Evolutionary conservation across 2,888 invertebrate species (phyloP).

Genomic region (Willowsia nigromaculata): DNA sequence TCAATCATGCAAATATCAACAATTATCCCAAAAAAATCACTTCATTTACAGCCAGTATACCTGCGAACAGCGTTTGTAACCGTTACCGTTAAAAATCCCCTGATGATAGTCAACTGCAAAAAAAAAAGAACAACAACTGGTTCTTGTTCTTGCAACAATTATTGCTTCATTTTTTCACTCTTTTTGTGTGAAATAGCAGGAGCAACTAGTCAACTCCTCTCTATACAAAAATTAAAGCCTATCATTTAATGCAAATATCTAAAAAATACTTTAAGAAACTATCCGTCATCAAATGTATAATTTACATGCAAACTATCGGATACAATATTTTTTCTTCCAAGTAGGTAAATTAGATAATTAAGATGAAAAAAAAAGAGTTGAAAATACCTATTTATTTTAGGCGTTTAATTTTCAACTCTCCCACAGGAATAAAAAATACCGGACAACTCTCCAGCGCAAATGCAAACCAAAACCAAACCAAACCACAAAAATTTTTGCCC

Average conservation of each 20-base stretch:
- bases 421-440: neutral
- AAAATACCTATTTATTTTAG: neutral
- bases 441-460: too few species aligned
- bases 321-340: neutral
- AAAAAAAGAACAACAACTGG: neutral
- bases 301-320: too few species aligned
- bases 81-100: neutral
- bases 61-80: neutral
- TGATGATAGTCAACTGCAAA: neutral
- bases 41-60: neutral
- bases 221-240: neutral
- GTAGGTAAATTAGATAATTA: neutral
- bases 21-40: neutral
- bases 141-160: neutral
- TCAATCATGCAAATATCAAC: neutral
- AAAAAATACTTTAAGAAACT: too few species aligned
- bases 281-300: too few species aligned
- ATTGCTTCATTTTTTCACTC: neutral
- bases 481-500: constrained; percentile 18
- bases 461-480: too few species aligned
- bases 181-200: neutral
- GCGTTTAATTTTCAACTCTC: neutral
- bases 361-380: neutral
- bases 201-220: neutral
- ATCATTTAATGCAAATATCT: neutral